Evolutionary conservation across 2,888 invertebrate genomes (phyloP).

Genomic region (Synergus japonicus): DNA sequence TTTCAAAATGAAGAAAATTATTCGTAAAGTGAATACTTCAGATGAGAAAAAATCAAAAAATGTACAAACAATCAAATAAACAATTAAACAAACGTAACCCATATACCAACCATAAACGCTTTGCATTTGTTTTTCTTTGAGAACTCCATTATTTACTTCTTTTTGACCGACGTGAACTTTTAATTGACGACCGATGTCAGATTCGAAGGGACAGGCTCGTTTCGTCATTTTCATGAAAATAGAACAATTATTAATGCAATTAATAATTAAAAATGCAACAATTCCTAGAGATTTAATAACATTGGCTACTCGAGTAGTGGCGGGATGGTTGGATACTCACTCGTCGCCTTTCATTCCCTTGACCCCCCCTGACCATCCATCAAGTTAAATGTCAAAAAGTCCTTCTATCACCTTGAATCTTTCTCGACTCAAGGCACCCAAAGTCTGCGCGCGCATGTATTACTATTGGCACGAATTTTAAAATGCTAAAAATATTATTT

Average conservation of each 20-base stretch:
- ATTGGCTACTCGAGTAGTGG: no score
- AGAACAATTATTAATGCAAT: not conserved
- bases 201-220: conserved; percentile 67
- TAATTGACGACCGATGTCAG: conserved; percentile 65
- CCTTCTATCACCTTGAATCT: no score
- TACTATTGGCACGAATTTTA: no score
- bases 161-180: conserved; percentile 69
- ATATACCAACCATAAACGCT: conserved; percentile 66
- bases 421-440: no score
- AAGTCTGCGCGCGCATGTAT: no score
- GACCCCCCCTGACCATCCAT: no score
- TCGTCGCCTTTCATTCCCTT: no score
- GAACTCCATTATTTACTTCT: conserved; percentile 65
- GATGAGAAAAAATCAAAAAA: not conserved
- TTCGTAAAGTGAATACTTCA: no score
- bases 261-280: not conserved
- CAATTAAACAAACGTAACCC: conserved; percentile 51
- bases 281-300: not conserved
- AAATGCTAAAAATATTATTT: no score
- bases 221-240: conserved; percentile 62
- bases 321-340: no score
- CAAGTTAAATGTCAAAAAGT: no score
- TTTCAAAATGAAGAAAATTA: no score
- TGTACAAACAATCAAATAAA: not conserved
- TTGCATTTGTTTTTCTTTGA: conserved; percentile 66